Evolutionary conservation across 2,888 invertebrate species (phyloP).

Genomic region (Sesia bembeciformis): DNA sequence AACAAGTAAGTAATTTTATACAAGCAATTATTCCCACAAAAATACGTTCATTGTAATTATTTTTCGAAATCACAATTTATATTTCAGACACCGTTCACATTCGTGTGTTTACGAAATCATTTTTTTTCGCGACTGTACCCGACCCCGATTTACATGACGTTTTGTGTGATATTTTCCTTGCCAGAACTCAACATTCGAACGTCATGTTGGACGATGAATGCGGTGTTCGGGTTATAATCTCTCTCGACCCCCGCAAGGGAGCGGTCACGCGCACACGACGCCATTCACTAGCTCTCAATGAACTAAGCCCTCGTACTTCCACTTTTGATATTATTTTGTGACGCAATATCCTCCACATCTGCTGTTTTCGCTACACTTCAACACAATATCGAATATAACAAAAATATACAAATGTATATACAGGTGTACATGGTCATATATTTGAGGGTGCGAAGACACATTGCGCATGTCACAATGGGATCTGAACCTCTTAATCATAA

Average conservation of each 20-base stretch:
- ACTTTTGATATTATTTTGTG: constrained; percentile 34
- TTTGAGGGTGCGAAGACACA: background rate
- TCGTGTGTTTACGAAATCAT: too few relatives aligned
- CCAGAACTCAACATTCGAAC: constrained; percentile 21
- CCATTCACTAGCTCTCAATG: constrained; percentile 31
- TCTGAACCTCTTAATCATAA: background rate
- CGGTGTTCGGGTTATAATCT: constrained; percentile 35
- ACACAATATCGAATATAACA: too few relatives aligned
- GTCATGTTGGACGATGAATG: constrained; percentile 27
- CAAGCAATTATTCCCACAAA: too few relatives aligned
- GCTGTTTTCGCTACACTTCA: constrained; percentile 15
- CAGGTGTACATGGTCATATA: too few relatives aligned
- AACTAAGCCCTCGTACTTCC: constrained; percentile 34
- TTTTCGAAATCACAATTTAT: too few relatives aligned
- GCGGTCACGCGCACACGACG: constrained; percentile 35
- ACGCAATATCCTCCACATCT: constrained; percentile 26
- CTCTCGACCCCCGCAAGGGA: constrained; percentile 18
- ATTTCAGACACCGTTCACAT: too few relatives aligned
- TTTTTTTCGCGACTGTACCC: background rate
- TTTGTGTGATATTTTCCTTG: constrained; percentile 5
- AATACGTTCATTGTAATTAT: too few relatives aligned
- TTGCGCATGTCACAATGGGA: background rate
- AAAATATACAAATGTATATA: too few relatives aligned
- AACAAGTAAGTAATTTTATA: too few relatives aligned
- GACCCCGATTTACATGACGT: background rate